Base-by-base conservation (phyloP, 2,113 vertebrate species). In the Natator depressus region DNA sequence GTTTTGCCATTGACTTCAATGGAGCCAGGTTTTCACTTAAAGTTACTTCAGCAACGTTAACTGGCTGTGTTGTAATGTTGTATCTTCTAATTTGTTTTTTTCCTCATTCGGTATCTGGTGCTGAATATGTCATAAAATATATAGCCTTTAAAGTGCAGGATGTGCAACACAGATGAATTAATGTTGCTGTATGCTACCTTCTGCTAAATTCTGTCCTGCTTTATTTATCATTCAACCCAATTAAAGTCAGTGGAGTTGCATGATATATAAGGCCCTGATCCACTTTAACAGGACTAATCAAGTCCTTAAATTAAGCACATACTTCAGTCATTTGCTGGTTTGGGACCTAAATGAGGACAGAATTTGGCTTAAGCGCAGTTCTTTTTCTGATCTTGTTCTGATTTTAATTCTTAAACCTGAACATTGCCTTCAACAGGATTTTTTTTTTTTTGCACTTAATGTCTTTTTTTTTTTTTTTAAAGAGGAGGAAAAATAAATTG, bases 111-210 rank as follows among this genome's bases (percentile, higher is more conserved):
- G 11, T 0, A 0, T 88, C 87, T 55, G 75, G 46, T 10, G 16
- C 92, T 85, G 95, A 69, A 93, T 4, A 13, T 92, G 93, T 93
- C 96, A 59, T 0, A 12, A 35, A 81, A 90, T 89, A 72, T 89
- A 13, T 0, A 78, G 65, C 69, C 13, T 8, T 59, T 59, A 65
- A 55, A 20, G 88, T 0, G 0, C 59, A 35, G 0, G 0, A 59
- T 87, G 88, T 91, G 65, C 75, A 85, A 57, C 13, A 17, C 51
- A 16, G 47, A 35, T 95, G 89, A 90, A 96, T 54, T 69, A 59
- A 91, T 82, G n/a, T 84, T 80, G 42, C 89, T 90, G 25, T 76
- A 49, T 84, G 57, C 57, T 42, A 62, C 91, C 89, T 50, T 29
- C 83, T 65, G 79, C 3, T 19, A 82, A 76, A 85, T 81, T 29